Conservation (phyloP, 2,797 vertebrate species). For the Emys orbicularis region DNA sequence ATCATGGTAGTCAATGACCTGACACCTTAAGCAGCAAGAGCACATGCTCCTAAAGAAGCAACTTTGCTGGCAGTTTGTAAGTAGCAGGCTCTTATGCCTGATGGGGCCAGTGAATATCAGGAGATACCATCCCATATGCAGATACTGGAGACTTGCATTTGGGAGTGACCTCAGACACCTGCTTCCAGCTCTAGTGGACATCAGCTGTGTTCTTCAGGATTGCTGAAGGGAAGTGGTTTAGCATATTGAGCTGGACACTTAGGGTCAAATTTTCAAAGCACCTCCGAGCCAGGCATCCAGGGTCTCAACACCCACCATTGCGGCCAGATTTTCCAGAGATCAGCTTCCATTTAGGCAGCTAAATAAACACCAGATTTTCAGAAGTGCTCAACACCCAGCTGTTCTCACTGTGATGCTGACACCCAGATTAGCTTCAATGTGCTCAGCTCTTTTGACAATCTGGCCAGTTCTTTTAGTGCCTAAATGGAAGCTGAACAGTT, state of each 20-base stretch:
- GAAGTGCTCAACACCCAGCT: not conserved
- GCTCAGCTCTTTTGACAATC: constrained; percentile 27
- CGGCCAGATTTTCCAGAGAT: not conserved
- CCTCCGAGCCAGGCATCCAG: not conserved
- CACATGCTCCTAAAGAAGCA: not conserved
- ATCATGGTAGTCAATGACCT: not conserved
- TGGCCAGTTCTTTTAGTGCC: not conserved
- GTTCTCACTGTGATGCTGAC: not conserved
- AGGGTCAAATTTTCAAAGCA: not conserved
- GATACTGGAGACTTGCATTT: not conserved
- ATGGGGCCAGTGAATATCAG: not conserved
- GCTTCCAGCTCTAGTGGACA: not conserved
- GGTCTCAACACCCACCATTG: not conserved
- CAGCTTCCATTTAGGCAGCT: not conserved
- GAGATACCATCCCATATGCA: not conserved
- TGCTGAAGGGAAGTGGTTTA: too few relatives aligned
- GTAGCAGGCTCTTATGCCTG: not conserved
- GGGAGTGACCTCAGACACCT: not conserved
- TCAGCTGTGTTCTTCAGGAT: not conserved
- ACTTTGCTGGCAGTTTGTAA: not conserved
- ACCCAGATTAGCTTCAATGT: constrained; percentile 4
- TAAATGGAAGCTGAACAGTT: not conserved
- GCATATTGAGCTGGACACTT: not conserved
- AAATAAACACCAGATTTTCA: not conserved
- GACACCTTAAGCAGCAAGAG: not conserved